Conservation (phyloP, 2,113 vertebrate genomes). For the Australoheros scitulus region DNA sequence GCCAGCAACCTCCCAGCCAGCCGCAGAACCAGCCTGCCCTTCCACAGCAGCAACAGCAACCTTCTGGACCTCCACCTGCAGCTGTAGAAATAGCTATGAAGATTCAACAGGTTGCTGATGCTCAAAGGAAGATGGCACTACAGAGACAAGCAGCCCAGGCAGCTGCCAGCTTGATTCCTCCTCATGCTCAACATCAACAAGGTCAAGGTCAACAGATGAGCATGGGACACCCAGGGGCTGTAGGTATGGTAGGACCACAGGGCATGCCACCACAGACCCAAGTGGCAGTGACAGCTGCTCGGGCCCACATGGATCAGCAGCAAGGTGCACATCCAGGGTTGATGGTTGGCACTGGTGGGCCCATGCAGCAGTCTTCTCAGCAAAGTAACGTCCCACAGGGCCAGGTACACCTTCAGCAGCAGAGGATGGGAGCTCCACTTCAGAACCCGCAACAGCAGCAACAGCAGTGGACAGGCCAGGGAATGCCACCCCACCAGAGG, state of each 20-base stretch:
- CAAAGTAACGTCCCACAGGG: constrained; percentile 66
- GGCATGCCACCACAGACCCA: constrained; percentile 78
- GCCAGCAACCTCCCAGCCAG: constrained; percentile 82
- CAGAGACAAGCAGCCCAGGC: constrained; percentile 82
- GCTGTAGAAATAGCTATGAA: constrained; percentile 98
- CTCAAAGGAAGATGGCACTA: constrained; percentile 94
- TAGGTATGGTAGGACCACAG: constrained; percentile 79
- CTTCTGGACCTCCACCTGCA: constrained; percentile 90
- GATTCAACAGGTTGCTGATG: constrained; percentile 95
- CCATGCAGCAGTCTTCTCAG: constrained; percentile 70
- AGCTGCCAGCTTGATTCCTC: constrained; percentile 78
- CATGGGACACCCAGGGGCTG: constrained; percentile 82
- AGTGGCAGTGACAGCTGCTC: constrained; percentile 60
- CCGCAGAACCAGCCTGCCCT: constrained; percentile 48
- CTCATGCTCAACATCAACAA: constrained; percentile 86
- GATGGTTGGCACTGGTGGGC: constrained; percentile 79
- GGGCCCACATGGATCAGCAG: constrained; percentile 74
- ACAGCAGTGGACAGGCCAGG: constrained; percentile 76
- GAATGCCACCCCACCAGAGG: constrained; percentile 82
- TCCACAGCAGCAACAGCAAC: constrained; percentile 81
- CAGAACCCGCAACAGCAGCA: constrained; percentile 74
- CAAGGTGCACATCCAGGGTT: constrained; percentile 66
- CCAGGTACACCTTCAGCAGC: constrained; percentile 82
- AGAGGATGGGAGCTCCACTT: constrained; percentile 79
- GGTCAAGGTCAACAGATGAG: constrained; percentile 84